Percentiles rank a stretch among this genome's conserved stretches.
These are phyloP conservation scores for Elgaria multicarinata DNA, from an alignment of 2,113 vertebrate species.

Conservation along the genomic window DNA sequence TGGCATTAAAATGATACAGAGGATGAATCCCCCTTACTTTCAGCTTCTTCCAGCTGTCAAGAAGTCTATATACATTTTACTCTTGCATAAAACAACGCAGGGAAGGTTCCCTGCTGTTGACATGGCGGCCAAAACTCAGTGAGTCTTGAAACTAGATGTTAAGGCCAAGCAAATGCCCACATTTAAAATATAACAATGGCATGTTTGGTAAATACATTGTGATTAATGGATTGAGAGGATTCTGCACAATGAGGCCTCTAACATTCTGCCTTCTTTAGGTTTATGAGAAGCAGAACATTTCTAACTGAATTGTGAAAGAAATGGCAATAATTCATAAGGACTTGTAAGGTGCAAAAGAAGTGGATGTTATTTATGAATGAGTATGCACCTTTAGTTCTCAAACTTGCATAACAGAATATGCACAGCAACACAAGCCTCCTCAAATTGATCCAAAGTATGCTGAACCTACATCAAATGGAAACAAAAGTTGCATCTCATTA, in stretches of 20 bases:
- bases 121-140: fast-evolving
- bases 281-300: not conserved
- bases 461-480: not conserved
- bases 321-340: not conserved
- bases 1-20: not conserved
- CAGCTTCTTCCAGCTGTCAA: not conserved
- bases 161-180: not conserved
- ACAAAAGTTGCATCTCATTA: not conserved
- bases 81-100: not conserved
- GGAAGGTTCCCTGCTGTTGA: not conserved
- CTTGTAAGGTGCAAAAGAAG: not conserved
- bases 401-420: not conserved
- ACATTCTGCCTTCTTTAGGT: not conserved
- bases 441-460: not conserved
- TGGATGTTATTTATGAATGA: not conserved
- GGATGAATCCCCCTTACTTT: not conserved
- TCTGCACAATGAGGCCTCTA: not conserved
- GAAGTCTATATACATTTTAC: not conserved
- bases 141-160: constrained; percentile 14
- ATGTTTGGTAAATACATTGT: not conserved
- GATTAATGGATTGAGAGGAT: not conserved
- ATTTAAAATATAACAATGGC: not conserved
- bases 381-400: not conserved
- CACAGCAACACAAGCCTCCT: not conserved
- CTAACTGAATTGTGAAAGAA: not conserved